These are phyloP conservation scores for Aphis gossypii DNA, from an alignment of 1,140 invertebrate genomes.

Conservation along the genomic window DNA sequence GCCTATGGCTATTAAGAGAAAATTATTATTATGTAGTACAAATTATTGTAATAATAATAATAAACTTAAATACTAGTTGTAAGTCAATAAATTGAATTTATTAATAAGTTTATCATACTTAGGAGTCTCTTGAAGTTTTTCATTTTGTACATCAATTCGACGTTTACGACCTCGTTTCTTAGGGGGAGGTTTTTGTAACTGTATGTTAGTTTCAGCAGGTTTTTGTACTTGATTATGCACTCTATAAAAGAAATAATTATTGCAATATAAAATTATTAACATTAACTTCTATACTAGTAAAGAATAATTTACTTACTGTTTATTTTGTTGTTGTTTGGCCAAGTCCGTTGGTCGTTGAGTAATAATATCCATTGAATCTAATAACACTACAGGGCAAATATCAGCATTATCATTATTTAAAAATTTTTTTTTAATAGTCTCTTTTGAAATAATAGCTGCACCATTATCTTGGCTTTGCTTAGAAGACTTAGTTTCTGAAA, in stretches of 20 bases:
- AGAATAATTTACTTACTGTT: background rate
- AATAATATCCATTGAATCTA: background rate
- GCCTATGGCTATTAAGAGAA: no score
- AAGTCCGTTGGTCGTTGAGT: background rate
- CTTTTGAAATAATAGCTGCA: background rate
- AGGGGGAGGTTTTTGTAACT: background rate
- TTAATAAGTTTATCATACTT: background rate
- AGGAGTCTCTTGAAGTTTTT: background rate
- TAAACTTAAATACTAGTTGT: no score
- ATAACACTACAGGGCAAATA: background rate
- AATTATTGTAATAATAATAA: no score
- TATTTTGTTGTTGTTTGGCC: background rate
- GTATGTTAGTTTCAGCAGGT: background rate
- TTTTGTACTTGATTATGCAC: background rate
- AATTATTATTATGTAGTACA: no score
- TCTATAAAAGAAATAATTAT: background rate
- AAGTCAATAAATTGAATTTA: no score
- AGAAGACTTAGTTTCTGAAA: background rate
- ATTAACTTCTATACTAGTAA: background rate
- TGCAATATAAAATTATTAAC: background rate
- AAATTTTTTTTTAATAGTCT: background rate
- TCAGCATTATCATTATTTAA: no score
- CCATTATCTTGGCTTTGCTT: background rate
- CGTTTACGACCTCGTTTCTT: conserved; percentile 36
- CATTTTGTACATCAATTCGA: conserved; percentile 14